Evolutionary conservation across 2,113 vertebrate genomes (phyloP).

Genomic region (Cnemophilus loriae): DNA sequence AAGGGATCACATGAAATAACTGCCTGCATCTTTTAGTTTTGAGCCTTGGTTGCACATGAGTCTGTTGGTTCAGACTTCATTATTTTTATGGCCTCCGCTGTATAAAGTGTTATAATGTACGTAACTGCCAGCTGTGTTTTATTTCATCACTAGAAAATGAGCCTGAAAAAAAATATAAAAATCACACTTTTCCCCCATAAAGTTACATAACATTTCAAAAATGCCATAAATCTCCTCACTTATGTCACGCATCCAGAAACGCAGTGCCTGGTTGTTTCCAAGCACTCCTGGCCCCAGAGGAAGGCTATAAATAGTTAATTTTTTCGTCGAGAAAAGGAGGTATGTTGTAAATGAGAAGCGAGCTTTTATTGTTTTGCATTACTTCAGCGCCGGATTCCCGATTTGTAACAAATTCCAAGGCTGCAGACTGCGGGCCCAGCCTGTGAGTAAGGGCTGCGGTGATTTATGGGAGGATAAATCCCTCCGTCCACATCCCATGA

Average conservation of each 20-base stretch:
- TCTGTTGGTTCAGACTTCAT: slow-evolving; percentile 10
- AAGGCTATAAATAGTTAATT: background rate
- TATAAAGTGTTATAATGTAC: background rate
- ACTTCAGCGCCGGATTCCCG: slow-evolving; percentile 69
- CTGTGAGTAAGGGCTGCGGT: slow-evolving; percentile 75
- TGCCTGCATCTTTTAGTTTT: background rate
- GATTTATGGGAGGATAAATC: slow-evolving; percentile 82
- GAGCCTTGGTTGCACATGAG: background rate
- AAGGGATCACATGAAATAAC: background rate
- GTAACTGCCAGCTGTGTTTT: slow-evolving; percentile 13
- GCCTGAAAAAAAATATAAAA: background rate
- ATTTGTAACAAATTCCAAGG: slow-evolving; percentile 72
- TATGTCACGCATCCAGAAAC: background rate
- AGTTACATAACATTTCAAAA: background rate
- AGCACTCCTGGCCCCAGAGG: background rate
- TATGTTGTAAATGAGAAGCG: background rate
- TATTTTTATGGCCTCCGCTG: background rate
- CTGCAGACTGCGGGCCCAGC: slow-evolving; percentile 69
- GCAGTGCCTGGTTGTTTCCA: background rate
- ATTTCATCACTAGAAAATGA: slow-evolving; percentile 5
- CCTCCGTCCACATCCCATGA: slow-evolving; percentile 79
- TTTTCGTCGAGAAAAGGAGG: background rate
- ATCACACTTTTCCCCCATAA: background rate
- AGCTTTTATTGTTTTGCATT: slow-evolving; percentile 65
- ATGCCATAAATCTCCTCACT: background rate